Conservation (phyloP, 2,888 invertebrate species). For the Lasioglossum villosulum region DNA sequence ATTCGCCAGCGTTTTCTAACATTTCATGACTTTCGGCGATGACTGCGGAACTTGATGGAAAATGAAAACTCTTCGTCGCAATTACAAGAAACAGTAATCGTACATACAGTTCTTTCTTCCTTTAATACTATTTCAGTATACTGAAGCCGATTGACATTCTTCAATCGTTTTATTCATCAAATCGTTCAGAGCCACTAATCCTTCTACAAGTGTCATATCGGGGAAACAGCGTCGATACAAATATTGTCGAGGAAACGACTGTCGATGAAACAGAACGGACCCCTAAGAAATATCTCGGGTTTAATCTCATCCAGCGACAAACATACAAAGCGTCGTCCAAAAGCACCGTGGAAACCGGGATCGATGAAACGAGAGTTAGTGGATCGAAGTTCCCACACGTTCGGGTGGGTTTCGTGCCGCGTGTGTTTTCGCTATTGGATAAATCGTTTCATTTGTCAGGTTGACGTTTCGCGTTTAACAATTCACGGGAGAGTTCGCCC, state of each 20-base stretch:
- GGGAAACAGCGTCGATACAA: too few relatives aligned
- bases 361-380: neutral
- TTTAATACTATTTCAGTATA: neutral
- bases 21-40: neutral
- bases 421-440: slow-evolving; percentile 1
- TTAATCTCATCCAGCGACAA: too few relatives aligned
- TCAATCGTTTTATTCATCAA: neutral
- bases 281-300: too few relatives aligned
- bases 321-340: neutral
- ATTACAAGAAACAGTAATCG: neutral
- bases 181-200: too few relatives aligned
- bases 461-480: slow-evolving; percentile 8
- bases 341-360: neutral
- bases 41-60: neutral
- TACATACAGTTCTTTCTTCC: neutral
- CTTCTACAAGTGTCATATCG: too few relatives aligned
- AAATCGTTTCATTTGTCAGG: slow-evolving; percentile 5
- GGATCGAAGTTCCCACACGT: neutral
- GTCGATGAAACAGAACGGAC: too few relatives aligned
- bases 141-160: neutral
- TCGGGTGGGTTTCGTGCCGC: neutral
- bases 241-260: too few relatives aligned
- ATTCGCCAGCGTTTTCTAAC: neutral
- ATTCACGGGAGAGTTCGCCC: neutral
- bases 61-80: neutral